A percentile compares a stretch with the other conserved stretches of the same genome.
These are phyloP conservation scores for Lasioglossum vierecki DNA, from an alignment of 2,888 invertebrate genomes.

Conservation along the genomic window DNA sequence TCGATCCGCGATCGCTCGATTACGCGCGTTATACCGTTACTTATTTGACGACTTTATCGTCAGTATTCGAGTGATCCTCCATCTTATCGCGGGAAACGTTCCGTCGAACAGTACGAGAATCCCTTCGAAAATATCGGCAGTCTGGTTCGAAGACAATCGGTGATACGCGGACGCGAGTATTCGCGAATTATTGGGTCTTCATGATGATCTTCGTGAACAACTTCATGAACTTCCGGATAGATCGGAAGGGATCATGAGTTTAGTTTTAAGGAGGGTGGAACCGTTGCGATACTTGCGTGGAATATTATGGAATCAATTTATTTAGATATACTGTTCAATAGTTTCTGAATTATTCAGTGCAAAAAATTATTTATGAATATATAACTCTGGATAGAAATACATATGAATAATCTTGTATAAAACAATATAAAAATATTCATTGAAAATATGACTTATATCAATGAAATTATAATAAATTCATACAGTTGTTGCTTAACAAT, in stretches of 20 bases:
- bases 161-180: too few species aligned
- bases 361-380: too few species aligned
- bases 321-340: too few species aligned
- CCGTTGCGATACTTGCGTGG: not conserved
- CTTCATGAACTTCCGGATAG: not conserved
- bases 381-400: too few species aligned
- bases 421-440: too few species aligned
- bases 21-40: constrained; percentile 23
- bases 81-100: constrained; percentile 6
- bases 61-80: not conserved
- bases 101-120: not conserved
- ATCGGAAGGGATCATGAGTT: not conserved
- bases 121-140: not conserved
- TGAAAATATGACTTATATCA: too few species aligned
- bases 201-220: not conserved
- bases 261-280: not conserved
- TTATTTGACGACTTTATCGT: constrained; percentile 14
- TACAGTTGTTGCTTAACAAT: too few species aligned
- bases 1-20: constrained; percentile 42
- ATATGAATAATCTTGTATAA: too few species aligned
- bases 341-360: too few species aligned
- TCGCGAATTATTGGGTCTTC: not conserved
- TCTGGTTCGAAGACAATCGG: not conserved
- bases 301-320: too few species aligned
- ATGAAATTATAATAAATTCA: too few species aligned